These are phyloP conservation scores for Creontiades dilutus DNA, from an alignment of 2,888 invertebrate species.

Conservation along the genomic window DNA sequence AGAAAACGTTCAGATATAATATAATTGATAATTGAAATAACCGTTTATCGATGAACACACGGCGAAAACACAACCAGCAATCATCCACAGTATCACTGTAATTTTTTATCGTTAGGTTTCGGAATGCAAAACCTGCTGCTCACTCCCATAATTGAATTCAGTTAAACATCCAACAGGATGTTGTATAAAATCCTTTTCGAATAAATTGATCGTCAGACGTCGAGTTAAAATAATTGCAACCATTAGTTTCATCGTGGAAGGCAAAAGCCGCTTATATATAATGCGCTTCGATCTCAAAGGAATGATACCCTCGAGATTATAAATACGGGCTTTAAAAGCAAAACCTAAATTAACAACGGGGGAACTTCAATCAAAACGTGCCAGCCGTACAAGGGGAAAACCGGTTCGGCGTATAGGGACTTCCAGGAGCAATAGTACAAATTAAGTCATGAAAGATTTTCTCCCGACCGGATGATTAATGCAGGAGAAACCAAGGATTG, in stretches of 20 bases:
- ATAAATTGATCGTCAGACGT: slow-evolving; percentile 58
- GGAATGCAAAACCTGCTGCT: slow-evolving; percentile 37
- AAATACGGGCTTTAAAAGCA: slow-evolving; percentile 40
- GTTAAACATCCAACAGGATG: slow-evolving; percentile 44
- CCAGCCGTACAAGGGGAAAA: slow-evolving; percentile 50
- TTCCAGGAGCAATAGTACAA: slow-evolving; percentile 61
- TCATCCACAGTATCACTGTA: slow-evolving; percentile 17
- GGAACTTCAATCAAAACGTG: slow-evolving; percentile 65
- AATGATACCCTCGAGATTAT: slow-evolving; percentile 58
- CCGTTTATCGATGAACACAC: slow-evolving; percentile 13
- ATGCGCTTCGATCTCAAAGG: slow-evolving; percentile 25
- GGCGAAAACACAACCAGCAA: slow-evolving; percentile 8
- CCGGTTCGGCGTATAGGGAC: slow-evolving; percentile 38
- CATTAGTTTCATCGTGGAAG: slow-evolving; percentile 59
- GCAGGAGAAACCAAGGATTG: slow-evolving; percentile 59
- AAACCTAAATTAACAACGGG: slow-evolving; percentile 55
- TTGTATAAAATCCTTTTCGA: slow-evolving; percentile 36
- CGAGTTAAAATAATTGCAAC: slow-evolving; percentile 62
- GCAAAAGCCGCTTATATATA: slow-evolving; percentile 48
- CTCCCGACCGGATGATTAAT: slow-evolving; percentile 59
- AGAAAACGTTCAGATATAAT: not conserved
- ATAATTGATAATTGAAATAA: not conserved
- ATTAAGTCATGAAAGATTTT: slow-evolving; percentile 68
- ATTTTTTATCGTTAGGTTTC: slow-evolving; percentile 35
- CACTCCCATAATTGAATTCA: slow-evolving; percentile 52